These are phyloP conservation scores for Trogon surrucura DNA, from an alignment of 2,113 vertebrate species.

Conservation along the genomic window DNA sequence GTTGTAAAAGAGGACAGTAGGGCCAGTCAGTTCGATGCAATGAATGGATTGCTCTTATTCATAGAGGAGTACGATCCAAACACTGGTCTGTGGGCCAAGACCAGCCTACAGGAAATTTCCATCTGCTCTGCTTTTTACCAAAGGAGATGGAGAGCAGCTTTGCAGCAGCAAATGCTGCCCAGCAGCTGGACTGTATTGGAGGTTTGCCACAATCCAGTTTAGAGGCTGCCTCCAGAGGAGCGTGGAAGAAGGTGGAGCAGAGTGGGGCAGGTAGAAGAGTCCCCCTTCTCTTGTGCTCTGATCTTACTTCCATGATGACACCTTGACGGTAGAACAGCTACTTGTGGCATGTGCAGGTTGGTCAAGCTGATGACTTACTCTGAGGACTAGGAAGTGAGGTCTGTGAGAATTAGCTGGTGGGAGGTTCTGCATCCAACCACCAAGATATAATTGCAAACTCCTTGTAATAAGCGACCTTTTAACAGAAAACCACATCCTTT, in stretches of 20 bases:
- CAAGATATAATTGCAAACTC: background rate
- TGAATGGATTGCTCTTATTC: constrained; percentile 34
- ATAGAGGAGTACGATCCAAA: background rate
- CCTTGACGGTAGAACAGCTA: background rate
- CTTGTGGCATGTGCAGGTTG: background rate
- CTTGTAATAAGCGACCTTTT: background rate
- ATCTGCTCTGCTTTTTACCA: constrained; percentile 12
- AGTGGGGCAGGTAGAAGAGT: background rate
- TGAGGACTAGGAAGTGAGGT: background rate
- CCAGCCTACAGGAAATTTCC: constrained; percentile 27
- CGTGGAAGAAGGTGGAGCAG: background rate
- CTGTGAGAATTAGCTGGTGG: background rate
- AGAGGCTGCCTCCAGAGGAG: background rate
- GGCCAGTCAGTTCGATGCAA: background rate
- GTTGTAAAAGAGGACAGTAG: constrained; percentile 12
- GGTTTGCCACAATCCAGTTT: background rate
- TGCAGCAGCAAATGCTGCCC: background rate
- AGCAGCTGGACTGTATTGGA: background rate
- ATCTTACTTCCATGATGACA: background rate
- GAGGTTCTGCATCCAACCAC: background rate
- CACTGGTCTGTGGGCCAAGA: constrained; percentile 27
- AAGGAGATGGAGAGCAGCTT: background rate
- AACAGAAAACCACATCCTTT: constrained; percentile 26
- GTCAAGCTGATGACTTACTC: background rate
- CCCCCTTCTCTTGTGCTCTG: background rate